Evolutionary conservation across 2,113 vertebrate genomes (phyloP).

Genomic region (Tragelaphus strepsiceros): DNA sequence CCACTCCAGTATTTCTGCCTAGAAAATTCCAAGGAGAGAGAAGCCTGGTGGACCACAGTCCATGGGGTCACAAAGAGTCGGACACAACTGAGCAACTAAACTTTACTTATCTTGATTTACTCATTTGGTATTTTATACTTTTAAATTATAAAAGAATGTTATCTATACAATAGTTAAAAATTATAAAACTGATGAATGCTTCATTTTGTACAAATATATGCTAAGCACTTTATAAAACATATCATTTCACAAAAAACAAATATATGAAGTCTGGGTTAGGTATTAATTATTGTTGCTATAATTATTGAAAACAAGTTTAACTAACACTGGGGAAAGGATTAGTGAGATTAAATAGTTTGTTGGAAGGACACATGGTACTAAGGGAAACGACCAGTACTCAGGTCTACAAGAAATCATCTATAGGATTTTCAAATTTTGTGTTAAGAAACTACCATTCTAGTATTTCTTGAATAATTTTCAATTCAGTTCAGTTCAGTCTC

Average conservation of each 20-base stretch:
- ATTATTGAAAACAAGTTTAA: neutral
- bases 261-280: neutral
- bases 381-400: neutral
- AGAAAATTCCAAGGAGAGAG: neutral
- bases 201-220: neutral
- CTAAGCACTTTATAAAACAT: neutral
- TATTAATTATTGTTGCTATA: neutral
- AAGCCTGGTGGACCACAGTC: neutral
- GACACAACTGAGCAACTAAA: neutral
- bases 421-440: neutral
- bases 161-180: neutral
- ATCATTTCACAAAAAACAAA: neutral
- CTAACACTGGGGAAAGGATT: neutral
- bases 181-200: neutral
- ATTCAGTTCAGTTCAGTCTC: neutral
- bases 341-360: neutral
- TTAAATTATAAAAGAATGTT: neutral
- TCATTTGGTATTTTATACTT: neutral
- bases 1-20: neutral
- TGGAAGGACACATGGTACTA: neutral
- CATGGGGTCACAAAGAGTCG: neutral
- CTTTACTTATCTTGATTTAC: neutral
- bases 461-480: neutral
- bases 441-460: neutral
- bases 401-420: neutral